phyloP scores from a whole-genome alignment of 2,113 vertebrate genomes.

The Chauna torquata region DNA sequence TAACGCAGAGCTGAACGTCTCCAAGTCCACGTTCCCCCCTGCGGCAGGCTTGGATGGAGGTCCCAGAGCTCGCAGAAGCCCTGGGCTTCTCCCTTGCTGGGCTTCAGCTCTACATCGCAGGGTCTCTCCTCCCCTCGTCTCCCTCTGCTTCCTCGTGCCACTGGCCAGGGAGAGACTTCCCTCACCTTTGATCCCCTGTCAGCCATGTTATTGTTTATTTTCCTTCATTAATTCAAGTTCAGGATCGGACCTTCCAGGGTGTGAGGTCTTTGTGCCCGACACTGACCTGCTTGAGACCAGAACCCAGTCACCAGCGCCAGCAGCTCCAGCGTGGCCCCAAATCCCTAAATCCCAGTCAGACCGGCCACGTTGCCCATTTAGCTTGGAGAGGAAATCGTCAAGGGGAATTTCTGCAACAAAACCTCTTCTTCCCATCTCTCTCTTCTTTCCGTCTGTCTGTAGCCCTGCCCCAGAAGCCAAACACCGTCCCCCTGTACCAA shows the following conservation, averaged over 20 bases:
- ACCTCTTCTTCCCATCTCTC: background rate
- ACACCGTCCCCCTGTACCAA: background rate
- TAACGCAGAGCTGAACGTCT: background rate
- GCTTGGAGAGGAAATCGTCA: background rate
- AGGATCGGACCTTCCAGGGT: background rate
- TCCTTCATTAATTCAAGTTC: background rate
- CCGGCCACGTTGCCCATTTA: accelerated
- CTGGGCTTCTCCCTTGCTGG: background rate
- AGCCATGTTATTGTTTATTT: background rate
- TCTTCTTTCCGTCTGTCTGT: background rate
- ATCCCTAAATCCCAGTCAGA: background rate
- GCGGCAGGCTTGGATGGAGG: background rate
- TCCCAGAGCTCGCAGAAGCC: background rate
- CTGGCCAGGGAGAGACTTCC: background rate
- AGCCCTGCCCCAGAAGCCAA: background rate
- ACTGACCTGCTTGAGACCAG: background rate
- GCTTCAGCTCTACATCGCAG: background rate
- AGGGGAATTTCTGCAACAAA: background rate
- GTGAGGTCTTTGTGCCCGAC: background rate
- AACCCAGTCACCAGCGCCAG: background rate
- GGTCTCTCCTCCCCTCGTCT: background rate
- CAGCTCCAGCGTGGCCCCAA: background rate
- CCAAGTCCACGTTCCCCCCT: accelerated
- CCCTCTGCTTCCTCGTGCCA: background rate
- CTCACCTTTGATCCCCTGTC: background rate